Conservation (phyloP, 2,113 vertebrate genomes). For the Antennarius striatus region DNA sequence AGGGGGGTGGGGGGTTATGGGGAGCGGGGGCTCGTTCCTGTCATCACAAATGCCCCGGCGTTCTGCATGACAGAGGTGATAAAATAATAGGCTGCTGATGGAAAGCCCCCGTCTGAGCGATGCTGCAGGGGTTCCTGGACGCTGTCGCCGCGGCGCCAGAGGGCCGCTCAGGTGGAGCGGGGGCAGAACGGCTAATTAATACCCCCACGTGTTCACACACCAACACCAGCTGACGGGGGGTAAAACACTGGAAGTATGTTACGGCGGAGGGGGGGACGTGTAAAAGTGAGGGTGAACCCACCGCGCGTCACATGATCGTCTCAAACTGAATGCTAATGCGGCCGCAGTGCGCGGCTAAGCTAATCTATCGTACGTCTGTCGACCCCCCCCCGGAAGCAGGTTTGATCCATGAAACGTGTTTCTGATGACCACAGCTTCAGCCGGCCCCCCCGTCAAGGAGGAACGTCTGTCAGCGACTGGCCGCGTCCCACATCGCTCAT, state of each 20-base stretch:
- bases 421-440: no score
- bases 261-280: no score
- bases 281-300: no score
- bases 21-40: constrained; percentile 37
- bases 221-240: no score
- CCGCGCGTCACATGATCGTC: no score
- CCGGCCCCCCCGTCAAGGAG: no score
- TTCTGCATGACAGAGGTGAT: constrained; percentile 58
- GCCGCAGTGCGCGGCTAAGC: no score
- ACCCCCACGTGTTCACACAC: not conserved
- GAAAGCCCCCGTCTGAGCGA: constrained; percentile 47
- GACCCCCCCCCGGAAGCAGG: constrained; percentile 21
- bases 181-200: constrained; percentile 55
- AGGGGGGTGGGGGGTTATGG: constrained; percentile 23
- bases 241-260: no score
- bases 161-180: constrained; percentile 51
- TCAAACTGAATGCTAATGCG: constrained; percentile 11
- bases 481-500: constrained; percentile 73
- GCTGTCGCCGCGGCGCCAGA: constrained; percentile 32
- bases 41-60: constrained; percentile 52
- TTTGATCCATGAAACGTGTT: no score
- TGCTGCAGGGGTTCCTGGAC: constrained; percentile 42
- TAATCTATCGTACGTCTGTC: constrained; percentile 30
- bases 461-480: constrained; percentile 79
- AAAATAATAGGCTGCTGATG: constrained; percentile 53